These are phyloP conservation scores for Oscheius sp. DNA, from an alignment of 1,140 invertebrate species.

Conservation along the genomic window DNA sequence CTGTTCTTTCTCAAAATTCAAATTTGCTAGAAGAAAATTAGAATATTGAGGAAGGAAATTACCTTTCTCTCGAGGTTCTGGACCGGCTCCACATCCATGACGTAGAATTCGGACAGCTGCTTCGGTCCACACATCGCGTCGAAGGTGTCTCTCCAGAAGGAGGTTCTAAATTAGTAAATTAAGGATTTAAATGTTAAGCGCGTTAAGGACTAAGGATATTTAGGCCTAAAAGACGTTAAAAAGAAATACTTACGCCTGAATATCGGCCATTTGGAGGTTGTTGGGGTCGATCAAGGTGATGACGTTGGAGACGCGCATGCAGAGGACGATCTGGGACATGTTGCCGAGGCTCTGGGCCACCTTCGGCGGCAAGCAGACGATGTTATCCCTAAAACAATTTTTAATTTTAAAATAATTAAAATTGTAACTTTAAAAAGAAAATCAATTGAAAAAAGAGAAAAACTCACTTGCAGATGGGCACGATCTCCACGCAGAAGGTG, in stretches of 20 bases:
- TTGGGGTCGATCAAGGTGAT: slow-evolving; percentile 90
- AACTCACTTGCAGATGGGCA: slow-evolving; percentile 78
- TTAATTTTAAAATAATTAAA: background rate
- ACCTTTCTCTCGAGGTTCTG: slow-evolving; percentile 66
- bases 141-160: slow-evolving; percentile 85
- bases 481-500: slow-evolving; percentile 82
- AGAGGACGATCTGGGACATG: slow-evolving; percentile 83
- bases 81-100: slow-evolving; percentile 85
- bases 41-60: background rate
- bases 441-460: background rate
- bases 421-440: no score
- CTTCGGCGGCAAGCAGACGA: slow-evolving; percentile 85
- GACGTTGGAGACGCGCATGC: slow-evolving; percentile 80
- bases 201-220: background rate
- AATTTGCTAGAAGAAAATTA: no score
- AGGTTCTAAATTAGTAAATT: slow-evolving; percentile 72
- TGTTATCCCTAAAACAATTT: slow-evolving; percentile 71
- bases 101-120: slow-evolving; percentile 84
- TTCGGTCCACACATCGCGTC: slow-evolving; percentile 81
- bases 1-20: no score
- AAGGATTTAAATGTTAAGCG: background rate
- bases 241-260: slow-evolving; percentile 49
- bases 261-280: slow-evolving; percentile 76
- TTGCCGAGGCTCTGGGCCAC: slow-evolving; percentile 84
- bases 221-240: background rate